Evolutionary conservation across 2,113 vertebrate genomes (phyloP).

Genomic region (rat (Rattus norvegicus)): GRCr8 NC_086021.1:88128501-88129000

Average conservation of each 20-base stretch:
- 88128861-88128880: background rate
- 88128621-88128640: background rate
- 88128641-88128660: background rate
- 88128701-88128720: background rate
- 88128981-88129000: slow-evolving; percentile 15
- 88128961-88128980: background rate
- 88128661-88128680: background rate
- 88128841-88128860: background rate
- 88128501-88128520: background rate
- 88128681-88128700: background rate
- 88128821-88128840: background rate
- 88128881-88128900: background rate
- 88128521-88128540: background rate
- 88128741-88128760: background rate
- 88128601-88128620: background rate
- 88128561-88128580: background rate
- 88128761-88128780: no score
- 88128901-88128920: slow-evolving; percentile 45
- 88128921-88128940: background rate
- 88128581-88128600: background rate
- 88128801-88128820: background rate
- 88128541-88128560: background rate
- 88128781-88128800: background rate
- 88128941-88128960: slow-evolving; percentile 14
- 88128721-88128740: slow-evolving; percentile 7